Evolutionary conservation across 2,797 vertebrate species (phyloP).

Genomic region (Melanotaenia nigrans): DNA sequence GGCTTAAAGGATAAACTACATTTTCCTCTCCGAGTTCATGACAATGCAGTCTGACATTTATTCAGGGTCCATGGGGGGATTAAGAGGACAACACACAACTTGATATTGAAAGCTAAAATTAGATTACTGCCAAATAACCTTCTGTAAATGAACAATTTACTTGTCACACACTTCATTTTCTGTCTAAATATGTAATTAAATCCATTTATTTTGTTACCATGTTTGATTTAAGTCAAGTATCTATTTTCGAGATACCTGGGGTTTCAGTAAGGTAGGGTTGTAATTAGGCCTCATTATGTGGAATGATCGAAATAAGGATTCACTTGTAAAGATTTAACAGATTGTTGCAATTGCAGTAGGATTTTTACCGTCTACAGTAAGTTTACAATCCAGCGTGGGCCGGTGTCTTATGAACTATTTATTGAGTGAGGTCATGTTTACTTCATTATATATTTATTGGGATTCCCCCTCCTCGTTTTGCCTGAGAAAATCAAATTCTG

Average conservation of each 20-base stretch:
- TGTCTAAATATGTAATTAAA: slow-evolving; percentile 89
- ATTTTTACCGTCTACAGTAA: slow-evolving; percentile 71
- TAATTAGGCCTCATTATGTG: slow-evolving; percentile 59
- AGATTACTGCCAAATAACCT: slow-evolving; percentile 90
- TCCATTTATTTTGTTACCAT: slow-evolving; percentile 86
- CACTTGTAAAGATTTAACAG: slow-evolving; percentile 58
- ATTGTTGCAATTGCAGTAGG: slow-evolving; percentile 62
- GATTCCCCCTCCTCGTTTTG: slow-evolving; percentile 86
- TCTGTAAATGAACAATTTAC: slow-evolving; percentile 93
- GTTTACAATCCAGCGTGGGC: slow-evolving; percentile 82
- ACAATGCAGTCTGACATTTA: slow-evolving; percentile 78
- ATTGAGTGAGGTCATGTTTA: slow-evolving; percentile 96
- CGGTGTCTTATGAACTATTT: slow-evolving; percentile 89
- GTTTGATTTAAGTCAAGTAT: slow-evolving; percentile 79
- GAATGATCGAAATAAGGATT: slow-evolving; percentile 53
- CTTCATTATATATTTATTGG: slow-evolving; percentile 98
- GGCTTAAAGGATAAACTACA: slow-evolving; percentile 66
- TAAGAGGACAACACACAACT: slow-evolving; percentile 74
- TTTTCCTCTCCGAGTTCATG: slow-evolving; percentile 63
- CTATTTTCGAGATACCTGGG: slow-evolving; percentile 67
- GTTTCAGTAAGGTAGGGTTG: slow-evolving; percentile 49
- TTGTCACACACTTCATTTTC: slow-evolving; percentile 89
- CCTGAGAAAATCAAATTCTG: slow-evolving; percentile 85
- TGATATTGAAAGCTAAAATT: slow-evolving; percentile 87
- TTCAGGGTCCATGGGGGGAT: slow-evolving; percentile 73